Evolutionary conservation across 2,797 vertebrate genomes (phyloP).

Genomic region (Ataeniobius toweri): DNA sequence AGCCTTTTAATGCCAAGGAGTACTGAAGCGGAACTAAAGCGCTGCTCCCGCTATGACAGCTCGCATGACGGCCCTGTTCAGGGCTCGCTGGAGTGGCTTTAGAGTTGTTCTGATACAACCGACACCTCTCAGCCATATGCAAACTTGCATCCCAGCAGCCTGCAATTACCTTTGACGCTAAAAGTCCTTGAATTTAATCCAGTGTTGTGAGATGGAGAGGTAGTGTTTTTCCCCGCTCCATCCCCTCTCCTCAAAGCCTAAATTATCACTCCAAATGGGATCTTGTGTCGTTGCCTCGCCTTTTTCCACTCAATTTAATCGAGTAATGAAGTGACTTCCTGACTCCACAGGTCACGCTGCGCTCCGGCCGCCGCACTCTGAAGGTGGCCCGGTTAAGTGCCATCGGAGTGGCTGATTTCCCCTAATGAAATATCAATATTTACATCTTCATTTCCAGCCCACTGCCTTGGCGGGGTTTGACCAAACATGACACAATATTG

Average conservation of each 20-base stretch:
- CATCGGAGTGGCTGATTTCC: slow-evolving; percentile 80
- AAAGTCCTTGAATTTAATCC: slow-evolving; percentile 84
- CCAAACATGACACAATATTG: slow-evolving; percentile 85
- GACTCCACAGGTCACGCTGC: slow-evolving; percentile 77
- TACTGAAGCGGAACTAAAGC: slow-evolving; percentile 77
- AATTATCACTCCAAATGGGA: slow-evolving; percentile 86
- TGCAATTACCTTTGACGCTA: slow-evolving; percentile 84
- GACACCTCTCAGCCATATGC: slow-evolving; percentile 75
- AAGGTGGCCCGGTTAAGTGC: slow-evolving; percentile 80
- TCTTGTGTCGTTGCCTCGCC: slow-evolving; percentile 80
- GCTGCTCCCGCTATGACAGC: slow-evolving; percentile 76
- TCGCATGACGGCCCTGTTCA: slow-evolving; percentile 67
- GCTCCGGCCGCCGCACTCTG: slow-evolving; percentile 75
- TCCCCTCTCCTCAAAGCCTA: slow-evolving; percentile 78
- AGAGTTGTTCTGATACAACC: slow-evolving; percentile 64
- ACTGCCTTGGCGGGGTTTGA: slow-evolving; percentile 77
- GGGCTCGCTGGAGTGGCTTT: slow-evolving; percentile 72
- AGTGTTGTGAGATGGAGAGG: slow-evolving; percentile 81
- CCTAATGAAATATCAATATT: slow-evolving; percentile 88
- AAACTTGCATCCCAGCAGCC: slow-evolving; percentile 75
- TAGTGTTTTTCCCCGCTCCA: slow-evolving; percentile 72
- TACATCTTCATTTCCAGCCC: slow-evolving; percentile 85
- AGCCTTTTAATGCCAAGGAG: slow-evolving; percentile 79
- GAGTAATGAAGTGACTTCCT: slow-evolving; percentile 87
- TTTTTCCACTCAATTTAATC: slow-evolving; percentile 88